phyloP scores from a whole-genome alignment of 2,113 vertebrate species.

The Nibea albiflora region DNA sequence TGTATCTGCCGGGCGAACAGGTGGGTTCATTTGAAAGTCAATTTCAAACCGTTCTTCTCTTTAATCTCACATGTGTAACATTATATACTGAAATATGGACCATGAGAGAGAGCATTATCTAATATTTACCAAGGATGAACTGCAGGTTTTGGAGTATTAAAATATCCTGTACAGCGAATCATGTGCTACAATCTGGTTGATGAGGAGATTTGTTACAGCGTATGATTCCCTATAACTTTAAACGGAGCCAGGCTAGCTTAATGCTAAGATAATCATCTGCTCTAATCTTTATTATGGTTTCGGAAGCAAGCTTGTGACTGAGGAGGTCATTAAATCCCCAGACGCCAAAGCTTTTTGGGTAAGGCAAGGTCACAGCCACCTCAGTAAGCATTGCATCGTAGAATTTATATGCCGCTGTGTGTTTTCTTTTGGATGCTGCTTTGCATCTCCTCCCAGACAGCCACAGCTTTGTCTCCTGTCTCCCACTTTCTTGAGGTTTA shows the following conservation, averaged over 20 bases:
- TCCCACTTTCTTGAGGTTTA: no score
- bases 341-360: no score
- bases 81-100: background rate
- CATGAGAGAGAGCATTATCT: background rate
- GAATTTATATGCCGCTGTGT: no score
- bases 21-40: conserved; percentile 56
- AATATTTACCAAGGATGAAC: background rate
- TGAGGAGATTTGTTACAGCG: background rate
- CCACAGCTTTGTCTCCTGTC: no score
- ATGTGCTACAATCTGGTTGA: background rate
- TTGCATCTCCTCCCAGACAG: no score
- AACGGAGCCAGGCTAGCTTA: background rate
- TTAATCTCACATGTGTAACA: background rate
- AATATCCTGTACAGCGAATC: background rate
- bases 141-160: background rate
- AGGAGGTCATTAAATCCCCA: no score
- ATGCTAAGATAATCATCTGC: background rate
- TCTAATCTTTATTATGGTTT: no score
- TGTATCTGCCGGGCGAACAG: conserved; percentile 40
- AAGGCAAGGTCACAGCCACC: no score
- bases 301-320: no score
- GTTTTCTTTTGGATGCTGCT: no score
- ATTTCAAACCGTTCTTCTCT: conserved; percentile 19
- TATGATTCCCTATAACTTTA: background rate
- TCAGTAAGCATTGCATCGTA: no score